These are phyloP conservation scores for Rhynchotus rufescens DNA, from an alignment of 2,797 vertebrate species.

Conservation along the genomic window DNA sequence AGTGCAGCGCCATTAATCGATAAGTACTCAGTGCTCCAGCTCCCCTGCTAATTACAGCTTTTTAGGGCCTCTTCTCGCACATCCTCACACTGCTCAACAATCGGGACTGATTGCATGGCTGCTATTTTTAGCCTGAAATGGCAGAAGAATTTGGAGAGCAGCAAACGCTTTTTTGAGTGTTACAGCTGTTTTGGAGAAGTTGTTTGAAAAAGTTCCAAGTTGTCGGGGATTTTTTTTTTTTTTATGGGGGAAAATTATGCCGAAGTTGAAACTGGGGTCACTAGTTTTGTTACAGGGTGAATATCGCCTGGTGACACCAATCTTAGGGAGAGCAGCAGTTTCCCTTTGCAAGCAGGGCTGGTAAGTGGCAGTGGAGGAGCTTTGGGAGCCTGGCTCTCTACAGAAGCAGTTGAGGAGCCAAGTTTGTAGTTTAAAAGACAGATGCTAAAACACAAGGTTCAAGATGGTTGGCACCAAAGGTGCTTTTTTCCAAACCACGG, in stretches of 20 bases:
- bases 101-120: constrained; percentile 59
- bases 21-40: constrained; percentile 18
- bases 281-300: background rate
- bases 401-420: background rate
- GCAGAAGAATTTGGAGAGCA: constrained; percentile 48
- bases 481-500: background rate
- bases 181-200: constrained; percentile 46
- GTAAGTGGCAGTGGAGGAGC: background rate
- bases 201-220: constrained; percentile 16
- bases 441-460: background rate
- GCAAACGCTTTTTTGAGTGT: constrained; percentile 36
- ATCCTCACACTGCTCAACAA: constrained; percentile 46
- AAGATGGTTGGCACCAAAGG: background rate
- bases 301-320: rapidly evolving
- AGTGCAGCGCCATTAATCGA: constrained; percentile 21
- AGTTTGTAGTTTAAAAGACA: background rate
- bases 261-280: constrained; percentile 37
- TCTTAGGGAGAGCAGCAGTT: background rate
- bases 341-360: background rate
- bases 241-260: background rate
- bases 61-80: constrained; percentile 13
- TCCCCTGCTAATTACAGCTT: constrained; percentile 41
- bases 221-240: background rate
- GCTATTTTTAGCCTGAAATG: constrained; percentile 48
- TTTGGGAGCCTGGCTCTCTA: background rate